These are phyloP conservation scores for Delphinapterus leucas DNA, from an alignment of 2,113 vertebrate species.

Conservation along the genomic window DNA sequence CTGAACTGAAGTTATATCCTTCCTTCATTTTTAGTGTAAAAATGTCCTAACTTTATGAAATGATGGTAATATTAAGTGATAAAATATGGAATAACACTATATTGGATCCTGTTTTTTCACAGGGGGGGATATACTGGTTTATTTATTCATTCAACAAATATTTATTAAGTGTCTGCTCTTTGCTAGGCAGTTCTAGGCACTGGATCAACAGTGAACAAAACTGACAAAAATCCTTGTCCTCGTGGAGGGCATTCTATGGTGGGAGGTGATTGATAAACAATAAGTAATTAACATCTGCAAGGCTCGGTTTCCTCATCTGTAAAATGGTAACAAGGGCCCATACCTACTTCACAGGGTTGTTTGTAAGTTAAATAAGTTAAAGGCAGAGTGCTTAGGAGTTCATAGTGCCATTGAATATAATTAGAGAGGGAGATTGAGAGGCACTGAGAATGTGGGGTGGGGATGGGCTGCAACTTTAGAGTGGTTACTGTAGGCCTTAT, in stretches of 20 bases:
- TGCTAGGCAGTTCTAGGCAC: not conserved
- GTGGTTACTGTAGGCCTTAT: not conserved
- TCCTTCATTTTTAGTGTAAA: constrained; percentile 18
- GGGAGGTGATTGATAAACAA: not conserved
- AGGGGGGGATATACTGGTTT: not conserved
- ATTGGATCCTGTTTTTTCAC: not conserved
- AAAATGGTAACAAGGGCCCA: not conserved
- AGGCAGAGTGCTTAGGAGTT: not conserved
- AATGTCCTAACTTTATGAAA: constrained; percentile 27
- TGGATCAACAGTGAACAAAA: not conserved
- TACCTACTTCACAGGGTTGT: not conserved
- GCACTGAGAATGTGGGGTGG: rapidly evolving
- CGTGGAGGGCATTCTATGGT: not conserved
- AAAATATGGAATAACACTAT: not conserved
- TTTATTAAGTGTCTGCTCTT: not conserved
- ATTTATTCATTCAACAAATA: constrained; percentile 1
- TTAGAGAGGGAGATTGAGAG: not conserved
- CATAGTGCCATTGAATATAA: not conserved
- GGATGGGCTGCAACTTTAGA: not conserved
- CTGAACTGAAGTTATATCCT: not conserved
- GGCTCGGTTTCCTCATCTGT: not conserved
- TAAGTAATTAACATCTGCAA: not conserved
- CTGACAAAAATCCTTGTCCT: not conserved
- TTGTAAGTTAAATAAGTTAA: not conserved
- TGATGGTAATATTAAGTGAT: not conserved